A percentile compares a stretch with the other conserved stretches of the same genome.
Conservation (phyloP, 2,113 vertebrate genomes). For the Jaculus jaculus region DNA sequence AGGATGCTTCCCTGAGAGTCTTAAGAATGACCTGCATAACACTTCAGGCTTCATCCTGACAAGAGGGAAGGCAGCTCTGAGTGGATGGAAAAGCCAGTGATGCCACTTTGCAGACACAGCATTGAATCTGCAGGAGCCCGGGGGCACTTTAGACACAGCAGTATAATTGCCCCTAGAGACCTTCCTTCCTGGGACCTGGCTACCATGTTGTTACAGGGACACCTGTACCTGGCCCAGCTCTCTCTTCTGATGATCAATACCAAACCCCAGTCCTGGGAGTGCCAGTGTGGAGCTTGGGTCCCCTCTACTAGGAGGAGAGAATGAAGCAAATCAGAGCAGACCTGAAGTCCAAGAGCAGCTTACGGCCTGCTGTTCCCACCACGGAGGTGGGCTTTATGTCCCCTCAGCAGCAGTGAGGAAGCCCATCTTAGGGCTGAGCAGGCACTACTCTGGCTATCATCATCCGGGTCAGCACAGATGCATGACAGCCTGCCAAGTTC, state of each 20-base stretch:
- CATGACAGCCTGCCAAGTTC: no score
- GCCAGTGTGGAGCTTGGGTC: background rate
- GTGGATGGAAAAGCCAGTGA: background rate
- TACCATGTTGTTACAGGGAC: background rate
- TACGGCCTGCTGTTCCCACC: background rate
- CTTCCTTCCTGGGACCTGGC: background rate
- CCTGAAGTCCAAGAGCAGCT: background rate
- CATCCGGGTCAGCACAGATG: background rate
- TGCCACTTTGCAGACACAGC: background rate
- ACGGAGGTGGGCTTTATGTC: background rate
- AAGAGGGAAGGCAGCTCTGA: background rate
- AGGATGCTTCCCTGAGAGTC: background rate
- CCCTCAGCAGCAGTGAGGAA: background rate
- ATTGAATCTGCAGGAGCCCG: background rate
- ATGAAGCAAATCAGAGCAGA: background rate
- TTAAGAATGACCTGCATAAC: background rate
- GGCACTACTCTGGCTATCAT: background rate
- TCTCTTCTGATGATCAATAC: background rate
- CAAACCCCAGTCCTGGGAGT: background rate
- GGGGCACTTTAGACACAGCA: background rate
- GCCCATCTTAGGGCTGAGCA: no score
- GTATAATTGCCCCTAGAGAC: background rate
- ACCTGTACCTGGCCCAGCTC: background rate
- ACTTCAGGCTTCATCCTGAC: background rate
- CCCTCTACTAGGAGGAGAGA: background rate